A percentile compares a stretch with the other conserved stretches of the same genome.
phyloP scores from a whole-genome alignment of 2,888 invertebrate species.

The Andrena dorsata region DNA sequence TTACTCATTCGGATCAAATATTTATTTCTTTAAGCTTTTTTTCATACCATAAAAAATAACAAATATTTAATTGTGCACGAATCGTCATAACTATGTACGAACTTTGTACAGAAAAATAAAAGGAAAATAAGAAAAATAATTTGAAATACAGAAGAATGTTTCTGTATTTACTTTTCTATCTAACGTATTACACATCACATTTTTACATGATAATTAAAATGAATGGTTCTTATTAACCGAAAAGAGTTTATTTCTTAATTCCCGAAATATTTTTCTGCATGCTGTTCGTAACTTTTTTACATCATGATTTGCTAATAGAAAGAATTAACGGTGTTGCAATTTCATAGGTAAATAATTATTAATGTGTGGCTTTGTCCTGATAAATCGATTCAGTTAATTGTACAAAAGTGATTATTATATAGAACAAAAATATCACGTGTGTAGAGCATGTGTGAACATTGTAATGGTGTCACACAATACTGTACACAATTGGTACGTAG shows the following conservation, averaged over 20 bases:
- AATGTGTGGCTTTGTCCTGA: neutral
- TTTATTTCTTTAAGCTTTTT: neutral
- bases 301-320: neutral
- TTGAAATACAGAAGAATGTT: slow-evolving; percentile 4
- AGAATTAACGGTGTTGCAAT: neutral
- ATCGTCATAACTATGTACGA: neutral
- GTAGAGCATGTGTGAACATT: slow-evolving; percentile 2
- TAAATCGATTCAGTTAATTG: neutral
- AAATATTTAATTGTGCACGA: neutral
- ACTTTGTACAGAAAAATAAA: neutral
- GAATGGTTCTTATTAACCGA: slow-evolving; percentile 9
- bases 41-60: neutral
- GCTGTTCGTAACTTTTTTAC: neutral
- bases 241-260: neutral
- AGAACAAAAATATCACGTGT: slow-evolving; percentile 5
- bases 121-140: neutral
- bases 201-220: slow-evolving; percentile 1
- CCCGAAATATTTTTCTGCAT: neutral
- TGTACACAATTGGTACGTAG: slow-evolving; percentile 5
- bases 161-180: slow-evolving; percentile 23
- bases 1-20: neutral
- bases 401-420: slow-evolving; percentile 21
- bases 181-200: slow-evolving; percentile 5
- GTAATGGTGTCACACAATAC: slow-evolving; percentile 15
- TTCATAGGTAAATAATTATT: neutral